Base-by-base conservation (phyloP, 2,888 invertebrate genomes). In the Synanthedon myopaeformis region DNA sequence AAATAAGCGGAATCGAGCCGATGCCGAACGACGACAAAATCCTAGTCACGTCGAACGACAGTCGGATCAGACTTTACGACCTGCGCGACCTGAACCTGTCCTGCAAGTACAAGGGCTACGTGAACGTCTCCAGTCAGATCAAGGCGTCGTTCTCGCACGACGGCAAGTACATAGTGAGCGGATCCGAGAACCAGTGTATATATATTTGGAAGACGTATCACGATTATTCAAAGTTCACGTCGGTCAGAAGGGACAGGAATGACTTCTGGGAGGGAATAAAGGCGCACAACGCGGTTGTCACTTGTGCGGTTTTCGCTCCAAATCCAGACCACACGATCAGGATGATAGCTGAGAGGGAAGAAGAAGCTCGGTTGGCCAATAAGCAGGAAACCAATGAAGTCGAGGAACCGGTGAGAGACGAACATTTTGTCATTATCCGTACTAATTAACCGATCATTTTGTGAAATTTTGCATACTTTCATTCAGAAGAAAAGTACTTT, bases 171-270 rank as follows among this genome's bases (percentile, higher is more conserved):
- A 97, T 99, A 51, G 94, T 98, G 0, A 96, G 97, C 72, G 99
- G 99, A 0, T 98, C 98, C 0, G 98, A 99, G 72, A 98, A 99
- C 83, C 95, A 96, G 69, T 97, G 96, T 79, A 95, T 99, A 63
- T 99, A 98, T 74, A 94, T 99, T 54, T 99, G 99, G 99, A 96
- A 96, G 82, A 98, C 98, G 0, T 94, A 95, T 76, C 97, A 98
- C 69, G 98, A 98, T 71, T 97, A 97, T 74, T 93, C 96, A 2
- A 97, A 97, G 83, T 96, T 98, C 70, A 94, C 96, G 35, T 97
- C 97, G 13, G 92, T 92, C 53, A 89, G 99, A 52, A 89, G 98
- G 51, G 99, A 99, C 76, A 88, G 98, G 50, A 99, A 99, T 74
- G 96, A 97, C 74, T 98, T 96, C 81, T 99, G 98, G 97, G 98